phyloP scores from a whole-genome alignment of 2,113 vertebrate genomes.

The Brienomyrus longianalis region DNA sequence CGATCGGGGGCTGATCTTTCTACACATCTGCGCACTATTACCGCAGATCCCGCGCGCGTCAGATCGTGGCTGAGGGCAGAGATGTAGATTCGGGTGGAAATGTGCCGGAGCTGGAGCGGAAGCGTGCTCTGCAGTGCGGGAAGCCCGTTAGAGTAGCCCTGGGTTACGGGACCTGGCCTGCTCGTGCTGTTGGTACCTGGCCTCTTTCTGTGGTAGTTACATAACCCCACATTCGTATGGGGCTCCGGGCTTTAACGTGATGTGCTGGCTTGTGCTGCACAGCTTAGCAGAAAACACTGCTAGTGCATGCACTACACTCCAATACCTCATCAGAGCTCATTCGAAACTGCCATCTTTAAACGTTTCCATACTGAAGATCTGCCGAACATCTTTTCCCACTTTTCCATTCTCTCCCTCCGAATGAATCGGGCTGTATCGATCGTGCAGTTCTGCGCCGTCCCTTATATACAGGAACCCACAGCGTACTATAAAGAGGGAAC shows the following conservation, averaged over 20 bases:
- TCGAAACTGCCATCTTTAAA: background rate
- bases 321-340: background rate
- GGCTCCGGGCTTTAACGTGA: background rate
- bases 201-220: background rate
- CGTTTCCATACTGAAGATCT: background rate
- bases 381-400: background rate
- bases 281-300: background rate
- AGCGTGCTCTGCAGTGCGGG: background rate
- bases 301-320: background rate
- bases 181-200: background rate
- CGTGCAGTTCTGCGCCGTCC: background rate
- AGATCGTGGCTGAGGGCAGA: background rate
- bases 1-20: background rate
- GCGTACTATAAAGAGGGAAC: background rate
- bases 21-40: background rate
- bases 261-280: background rate
- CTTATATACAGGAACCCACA: background rate
- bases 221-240: background rate
- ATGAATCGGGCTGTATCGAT: background rate
- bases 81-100: background rate
- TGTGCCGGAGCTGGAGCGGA: background rate
- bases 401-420: background rate
- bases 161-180: background rate
- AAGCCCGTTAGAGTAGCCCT: background rate
- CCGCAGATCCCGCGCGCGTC: background rate